Percentiles rank a stretch among this genome's conserved stretches.
phyloP scores from a whole-genome alignment of 2,888 invertebrate genomes.

The Branchipolynoe longqiensis region DNA sequence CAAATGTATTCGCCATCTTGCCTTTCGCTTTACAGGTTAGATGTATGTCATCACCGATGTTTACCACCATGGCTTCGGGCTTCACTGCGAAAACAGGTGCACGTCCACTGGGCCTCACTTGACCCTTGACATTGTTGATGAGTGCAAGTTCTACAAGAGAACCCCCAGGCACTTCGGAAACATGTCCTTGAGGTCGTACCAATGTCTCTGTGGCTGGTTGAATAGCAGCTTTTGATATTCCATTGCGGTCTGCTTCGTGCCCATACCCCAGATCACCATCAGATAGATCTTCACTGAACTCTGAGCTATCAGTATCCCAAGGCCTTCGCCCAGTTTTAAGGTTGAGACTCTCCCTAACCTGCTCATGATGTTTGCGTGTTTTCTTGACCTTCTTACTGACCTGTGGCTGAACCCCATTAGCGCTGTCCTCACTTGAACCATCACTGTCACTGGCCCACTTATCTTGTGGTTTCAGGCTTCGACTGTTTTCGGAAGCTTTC shows the following conservation, averaged over 20 bases:
- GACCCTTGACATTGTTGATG: background rate
- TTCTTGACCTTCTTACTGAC: conserved; percentile 9
- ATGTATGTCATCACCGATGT: conserved; percentile 25
- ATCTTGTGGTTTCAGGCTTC: conserved; percentile 8
- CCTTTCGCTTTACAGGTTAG: conserved; percentile 41
- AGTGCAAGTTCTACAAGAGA: background rate
- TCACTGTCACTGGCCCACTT: conserved; percentile 7
- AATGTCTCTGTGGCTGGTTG: background rate
- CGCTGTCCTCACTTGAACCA: conserved; percentile 33
- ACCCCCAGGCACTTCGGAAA: background rate
- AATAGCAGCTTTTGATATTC: background rate
- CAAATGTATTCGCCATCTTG: conserved; percentile 6
- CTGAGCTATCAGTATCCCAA: conserved; percentile 32
- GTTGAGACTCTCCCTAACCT: conserved; percentile 16
- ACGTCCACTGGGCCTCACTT: background rate
- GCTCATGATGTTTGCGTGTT: conserved; percentile 41
- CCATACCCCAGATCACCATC: background rate
- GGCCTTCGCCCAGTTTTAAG: conserved; percentile 7
- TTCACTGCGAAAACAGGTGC: conserved; percentile 26
- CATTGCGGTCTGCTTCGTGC: background rate
- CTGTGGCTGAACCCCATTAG: background rate
- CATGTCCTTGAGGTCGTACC: background rate
- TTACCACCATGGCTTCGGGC: conserved; percentile 12
- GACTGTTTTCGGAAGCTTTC: conserved; percentile 11
- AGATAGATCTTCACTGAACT: background rate